Conservation (phyloP, 2,113 vertebrate species). For the Mus pahari region DNA sequence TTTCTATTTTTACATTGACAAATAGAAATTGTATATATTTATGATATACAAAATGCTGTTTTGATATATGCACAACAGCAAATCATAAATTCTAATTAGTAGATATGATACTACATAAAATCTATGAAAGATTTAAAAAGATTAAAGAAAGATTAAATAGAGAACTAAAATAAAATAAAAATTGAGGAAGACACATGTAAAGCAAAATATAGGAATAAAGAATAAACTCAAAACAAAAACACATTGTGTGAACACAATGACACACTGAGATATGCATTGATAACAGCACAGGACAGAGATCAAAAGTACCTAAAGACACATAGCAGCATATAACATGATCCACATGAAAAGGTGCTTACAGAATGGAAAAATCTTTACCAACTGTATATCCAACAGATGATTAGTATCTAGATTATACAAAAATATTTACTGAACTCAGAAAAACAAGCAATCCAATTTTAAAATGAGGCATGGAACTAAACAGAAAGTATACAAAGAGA, state of each 20-base stretch:
- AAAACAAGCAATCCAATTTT: not conserved
- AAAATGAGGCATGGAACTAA: not conserved
- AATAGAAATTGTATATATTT: not conserved
- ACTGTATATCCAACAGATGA: not conserved
- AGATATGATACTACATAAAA: conserved; percentile 50
- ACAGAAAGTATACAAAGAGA: not conserved
- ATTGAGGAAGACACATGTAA: conserved; percentile 19
- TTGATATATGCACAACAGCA: not conserved
- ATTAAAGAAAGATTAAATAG: not conserved
- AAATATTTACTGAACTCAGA: not conserved
- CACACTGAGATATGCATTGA: not conserved
- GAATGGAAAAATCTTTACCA: not conserved
- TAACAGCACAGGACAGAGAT: not conserved
- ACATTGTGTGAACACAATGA: not conserved
- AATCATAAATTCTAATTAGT: conserved; percentile 46
- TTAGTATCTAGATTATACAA: not conserved
- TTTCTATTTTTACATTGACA: not conserved
- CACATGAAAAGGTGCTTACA: not conserved
- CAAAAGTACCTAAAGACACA: not conserved
- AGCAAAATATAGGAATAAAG: conserved; percentile 11
- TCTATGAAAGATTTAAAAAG: not conserved
- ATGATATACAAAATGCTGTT: not conserved
- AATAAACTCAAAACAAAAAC: conserved; percentile 34
- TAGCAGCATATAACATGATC: not conserved
- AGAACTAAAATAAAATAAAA: conserved; percentile 53